Evolutionary conservation across 2,888 invertebrate species (phyloP).

Genomic region (Drosophila limbata): DNA sequence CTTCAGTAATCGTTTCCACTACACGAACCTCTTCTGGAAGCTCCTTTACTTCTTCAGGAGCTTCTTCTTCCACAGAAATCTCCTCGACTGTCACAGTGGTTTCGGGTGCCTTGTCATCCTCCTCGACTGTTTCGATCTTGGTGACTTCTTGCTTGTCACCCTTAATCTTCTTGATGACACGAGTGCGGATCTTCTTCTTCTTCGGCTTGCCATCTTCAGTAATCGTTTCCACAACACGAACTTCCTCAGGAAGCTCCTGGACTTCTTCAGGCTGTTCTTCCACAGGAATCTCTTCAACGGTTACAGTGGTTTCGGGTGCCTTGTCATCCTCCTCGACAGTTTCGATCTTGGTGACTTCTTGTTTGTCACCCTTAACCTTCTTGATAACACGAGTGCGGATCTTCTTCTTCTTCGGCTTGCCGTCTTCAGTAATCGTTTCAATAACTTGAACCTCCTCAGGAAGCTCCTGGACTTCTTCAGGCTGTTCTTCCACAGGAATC

Average conservation of each 20-base stretch:
- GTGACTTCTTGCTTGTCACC: slow-evolving; percentile 71
- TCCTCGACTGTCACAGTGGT: slow-evolving; percentile 65
- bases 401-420: slow-evolving; percentile 54
- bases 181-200: slow-evolving; percentile 67
- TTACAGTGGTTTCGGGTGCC: slow-evolving; percentile 55
- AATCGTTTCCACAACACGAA: slow-evolving; percentile 54
- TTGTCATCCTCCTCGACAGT: slow-evolving; percentile 65
- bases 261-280: too few relatives aligned
- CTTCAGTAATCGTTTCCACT: slow-evolving; percentile 56
- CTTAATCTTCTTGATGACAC: slow-evolving; percentile 67
- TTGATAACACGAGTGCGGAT: slow-evolving; percentile 63
- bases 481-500: slow-evolving; percentile 8
- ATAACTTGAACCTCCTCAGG: slow-evolving; percentile 56
- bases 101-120: slow-evolving; percentile 64
- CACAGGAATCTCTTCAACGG: slow-evolving; percentile 49
- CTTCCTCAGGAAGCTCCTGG: slow-evolving; percentile 60
- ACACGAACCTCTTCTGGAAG: slow-evolving; percentile 67
- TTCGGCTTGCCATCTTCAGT: slow-evolving; percentile 60
- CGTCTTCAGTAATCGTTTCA: slow-evolving; percentile 47
- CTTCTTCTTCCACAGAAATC: slow-evolving; percentile 42
- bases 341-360: slow-evolving; percentile 63
- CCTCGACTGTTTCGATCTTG: slow-evolving; percentile 70
- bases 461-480: slow-evolving; percentile 43
- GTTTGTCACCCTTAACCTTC: slow-evolving; percentile 61
- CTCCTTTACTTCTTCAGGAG: slow-evolving; percentile 47